Evolutionary conservation across 2,113 vertebrate genomes (phyloP).

Genomic region (Irena cyanogastra): DNA sequence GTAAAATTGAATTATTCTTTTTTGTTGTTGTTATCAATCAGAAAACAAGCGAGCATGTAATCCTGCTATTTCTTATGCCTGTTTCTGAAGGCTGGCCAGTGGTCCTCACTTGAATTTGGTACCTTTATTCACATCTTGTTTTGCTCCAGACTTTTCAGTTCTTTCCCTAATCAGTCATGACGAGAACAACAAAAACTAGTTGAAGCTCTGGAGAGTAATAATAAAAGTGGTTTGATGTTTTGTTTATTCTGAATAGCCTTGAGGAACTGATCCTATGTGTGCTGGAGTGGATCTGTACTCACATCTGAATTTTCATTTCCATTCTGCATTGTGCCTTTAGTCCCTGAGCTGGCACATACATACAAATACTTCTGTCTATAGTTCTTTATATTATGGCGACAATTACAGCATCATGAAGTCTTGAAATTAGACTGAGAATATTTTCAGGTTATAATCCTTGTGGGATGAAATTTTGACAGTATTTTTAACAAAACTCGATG

Average conservation of each 20-base stretch:
- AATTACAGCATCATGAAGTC: not conserved
- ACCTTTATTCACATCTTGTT: not conserved
- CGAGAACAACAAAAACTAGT: not conserved
- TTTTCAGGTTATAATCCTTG: not conserved
- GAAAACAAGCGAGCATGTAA: not conserved
- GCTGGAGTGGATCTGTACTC: not conserved
- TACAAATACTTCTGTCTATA: not conserved
- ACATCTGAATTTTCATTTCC: not conserved
- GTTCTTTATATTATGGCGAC: not conserved
- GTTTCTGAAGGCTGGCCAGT: not conserved
- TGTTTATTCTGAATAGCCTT: not conserved
- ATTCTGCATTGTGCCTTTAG: not conserved
- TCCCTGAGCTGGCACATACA: not conserved
- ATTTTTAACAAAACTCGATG: not conserved
- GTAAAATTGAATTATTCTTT: not conserved
- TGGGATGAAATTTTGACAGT: not conserved
- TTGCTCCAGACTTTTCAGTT: not conserved
- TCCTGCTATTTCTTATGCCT: not conserved
- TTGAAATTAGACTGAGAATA: not conserved
- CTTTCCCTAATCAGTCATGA: not conserved
- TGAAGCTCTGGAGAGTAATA: not conserved
- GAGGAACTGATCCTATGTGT: not conserved
- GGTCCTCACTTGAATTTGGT: not conserved
- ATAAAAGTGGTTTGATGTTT: not conserved
- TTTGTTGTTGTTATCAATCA: not conserved